phyloP scores from a whole-genome alignment of 2,797 vertebrate species.

The Pelobates cultripes region DNA sequence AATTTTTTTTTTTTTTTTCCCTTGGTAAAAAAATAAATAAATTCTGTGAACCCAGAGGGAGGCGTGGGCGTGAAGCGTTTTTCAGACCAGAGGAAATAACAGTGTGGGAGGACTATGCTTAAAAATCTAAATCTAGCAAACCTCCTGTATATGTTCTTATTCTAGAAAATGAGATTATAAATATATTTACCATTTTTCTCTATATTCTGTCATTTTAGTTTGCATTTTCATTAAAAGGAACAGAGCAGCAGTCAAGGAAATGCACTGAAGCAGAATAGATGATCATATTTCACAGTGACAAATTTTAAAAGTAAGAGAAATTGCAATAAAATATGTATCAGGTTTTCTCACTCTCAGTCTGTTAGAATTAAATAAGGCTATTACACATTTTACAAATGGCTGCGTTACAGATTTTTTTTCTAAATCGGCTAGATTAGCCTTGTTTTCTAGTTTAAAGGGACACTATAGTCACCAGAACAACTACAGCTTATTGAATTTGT shows the following conservation, averaged over 20 bases:
- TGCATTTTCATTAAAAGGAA: background rate
- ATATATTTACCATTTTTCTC: constrained; percentile 34
- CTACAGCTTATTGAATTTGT: too few species aligned
- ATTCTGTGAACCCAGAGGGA: constrained; percentile 47
- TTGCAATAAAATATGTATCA: too few species aligned
- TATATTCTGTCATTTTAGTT: background rate
- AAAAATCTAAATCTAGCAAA: constrained; percentile 41
- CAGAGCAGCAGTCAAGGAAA: background rate
- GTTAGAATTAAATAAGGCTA: too few species aligned
- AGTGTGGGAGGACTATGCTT: constrained; percentile 44
- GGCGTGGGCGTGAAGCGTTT: constrained; percentile 48
- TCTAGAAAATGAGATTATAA: constrained; percentile 22
- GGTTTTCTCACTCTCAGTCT: too few species aligned
- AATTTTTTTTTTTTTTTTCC: too few species aligned
- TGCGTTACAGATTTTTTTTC: too few species aligned
- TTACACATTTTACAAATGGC: too few species aligned
- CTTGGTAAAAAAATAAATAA: constrained; percentile 29
- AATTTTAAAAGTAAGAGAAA: too few species aligned
- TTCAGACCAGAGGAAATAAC: constrained; percentile 54
- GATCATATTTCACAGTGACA: background rate
- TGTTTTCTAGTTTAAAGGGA: too few species aligned
- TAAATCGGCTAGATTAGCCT: too few species aligned
- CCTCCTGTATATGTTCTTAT: constrained; percentile 38
- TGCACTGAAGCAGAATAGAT: background rate
- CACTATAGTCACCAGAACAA: too few species aligned